phyloP scores from a whole-genome alignment of 2,113 vertebrate genomes.

The Sigmodon hispidus region DNA sequence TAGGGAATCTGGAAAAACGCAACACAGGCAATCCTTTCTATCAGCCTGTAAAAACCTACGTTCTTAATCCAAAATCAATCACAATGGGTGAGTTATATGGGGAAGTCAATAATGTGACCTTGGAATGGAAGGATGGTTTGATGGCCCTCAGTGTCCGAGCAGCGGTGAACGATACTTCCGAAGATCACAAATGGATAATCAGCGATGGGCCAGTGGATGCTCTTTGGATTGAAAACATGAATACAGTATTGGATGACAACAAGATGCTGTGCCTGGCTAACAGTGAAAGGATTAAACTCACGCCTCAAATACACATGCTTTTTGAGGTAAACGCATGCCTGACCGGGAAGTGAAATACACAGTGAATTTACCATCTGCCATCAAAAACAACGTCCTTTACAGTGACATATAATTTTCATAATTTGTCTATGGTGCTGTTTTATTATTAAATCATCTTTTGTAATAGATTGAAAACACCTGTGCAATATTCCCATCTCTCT shows the following conservation, averaged over 20 bases:
- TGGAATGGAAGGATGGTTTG: slow-evolving; percentile 94
- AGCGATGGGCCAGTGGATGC: slow-evolving; percentile 93
- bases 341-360: background rate
- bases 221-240: slow-evolving; percentile 96
- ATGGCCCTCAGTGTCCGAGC: slow-evolving; percentile 92
- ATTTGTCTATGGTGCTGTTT: background rate
- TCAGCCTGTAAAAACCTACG: slow-evolving; percentile 88
- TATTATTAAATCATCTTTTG: background rate
- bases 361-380: background rate
- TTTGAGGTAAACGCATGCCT: slow-evolving; percentile 88
- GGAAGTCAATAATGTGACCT: slow-evolving; percentile 90
- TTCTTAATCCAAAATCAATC: slow-evolving; percentile 94
- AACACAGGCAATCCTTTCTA: slow-evolving; percentile 86
- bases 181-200: slow-evolving; percentile 92
- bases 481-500: background rate
- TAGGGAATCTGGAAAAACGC: slow-evolving; percentile 84
- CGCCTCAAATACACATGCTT: slow-evolving; percentile 91
- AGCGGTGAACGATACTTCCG: slow-evolving; percentile 87
- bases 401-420: background rate
- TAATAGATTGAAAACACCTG: background rate
- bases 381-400: background rate
- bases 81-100: slow-evolving; percentile 94
- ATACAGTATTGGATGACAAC: slow-evolving; percentile 94
- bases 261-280: slow-evolving; percentile 95
- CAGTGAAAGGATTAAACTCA: slow-evolving; percentile 93